Evolutionary conservation across 2,797 vertebrate species (phyloP), one percentile per base, ranked within the genome.

Genomic region (Taenioides sp.): DNA sequence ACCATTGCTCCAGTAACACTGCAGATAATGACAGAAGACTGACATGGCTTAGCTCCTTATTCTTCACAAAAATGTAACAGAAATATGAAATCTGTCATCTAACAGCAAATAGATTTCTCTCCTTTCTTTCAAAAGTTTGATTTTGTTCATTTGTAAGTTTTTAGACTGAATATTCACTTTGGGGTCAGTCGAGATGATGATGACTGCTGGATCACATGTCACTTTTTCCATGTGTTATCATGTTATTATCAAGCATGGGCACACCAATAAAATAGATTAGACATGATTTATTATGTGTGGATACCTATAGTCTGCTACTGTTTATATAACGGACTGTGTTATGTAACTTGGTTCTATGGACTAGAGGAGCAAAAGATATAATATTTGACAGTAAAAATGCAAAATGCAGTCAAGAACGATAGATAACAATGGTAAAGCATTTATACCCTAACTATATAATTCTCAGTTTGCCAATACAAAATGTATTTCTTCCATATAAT

Each of bases 1-100:
- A 84, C 61, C 74, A 83, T 80, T 78, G 83, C 80, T 78, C 47
- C 25, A 64, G 68, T 79, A 72, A 76, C 78, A 50, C 27, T 67
- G 70, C 67, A 76, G 43, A 50, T 69, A 67, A 76, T 70, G 37
- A 85, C 74, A 78, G 68, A 70, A 81, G 76, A 55, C 1, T 67
- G 59, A 76, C 27, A 34, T 66, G 52, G 64, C 67, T 84, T 81
- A 68, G 78, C 66, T 70, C 72, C 43, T 43, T 27, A 77, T 72
- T 70, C 20, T 4, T 64, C n/a, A 14, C 34, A 22, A 23, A 60
- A 43, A 64, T 37, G 34, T 20, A 25, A 65, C 40, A 65, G 25
- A 65, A 64, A 43, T 64, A 62, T 62, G 1, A 58, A 66, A 34
- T 74, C 67, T 78, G 16, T 70, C 73, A 71, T 67, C 64, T 63